Evolutionary conservation across 2,797 vertebrate genomes (phyloP).

Genomic region (Pelochelys cantorii): DNA sequence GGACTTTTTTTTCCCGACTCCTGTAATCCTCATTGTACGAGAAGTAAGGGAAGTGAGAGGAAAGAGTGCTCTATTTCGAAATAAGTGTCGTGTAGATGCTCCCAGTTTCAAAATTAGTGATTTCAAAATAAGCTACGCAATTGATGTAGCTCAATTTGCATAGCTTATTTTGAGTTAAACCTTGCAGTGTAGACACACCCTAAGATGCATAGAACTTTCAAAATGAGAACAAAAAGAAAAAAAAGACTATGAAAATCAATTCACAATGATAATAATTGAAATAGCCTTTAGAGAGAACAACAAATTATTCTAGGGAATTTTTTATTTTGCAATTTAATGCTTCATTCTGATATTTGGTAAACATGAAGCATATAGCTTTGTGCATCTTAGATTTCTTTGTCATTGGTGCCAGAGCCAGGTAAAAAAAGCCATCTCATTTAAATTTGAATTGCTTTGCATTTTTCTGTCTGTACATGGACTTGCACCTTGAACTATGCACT

Average conservation of each 20-base stretch:
- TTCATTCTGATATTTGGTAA: conserved; percentile 18
- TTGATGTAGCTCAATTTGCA: too few species aligned
- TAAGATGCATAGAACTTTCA: neutral
- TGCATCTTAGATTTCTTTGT: neutral
- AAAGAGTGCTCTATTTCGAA: too few species aligned
- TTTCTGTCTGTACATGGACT: neutral
- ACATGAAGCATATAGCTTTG: conserved; percentile 13
- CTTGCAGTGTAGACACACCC: too few species aligned
- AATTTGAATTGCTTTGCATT: neutral
- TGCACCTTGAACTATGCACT: neutral
- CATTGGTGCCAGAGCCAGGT: neutral
- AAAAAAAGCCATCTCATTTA: neutral
- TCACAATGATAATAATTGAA: conserved; percentile 42
- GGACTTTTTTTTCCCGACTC: too few species aligned
- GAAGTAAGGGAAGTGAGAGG: too few species aligned
- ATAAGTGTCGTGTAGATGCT: too few species aligned
- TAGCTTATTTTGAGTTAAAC: too few species aligned
- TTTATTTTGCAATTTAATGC: conserved; percentile 46
- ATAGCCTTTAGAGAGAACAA: conserved; percentile 40
- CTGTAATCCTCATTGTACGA: too few species aligned
- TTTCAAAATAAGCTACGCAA: too few species aligned
- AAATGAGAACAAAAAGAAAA: conserved; percentile 26
- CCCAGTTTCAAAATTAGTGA: too few species aligned
- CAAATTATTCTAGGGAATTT: neutral
- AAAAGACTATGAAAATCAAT: conserved; percentile 28